These are phyloP conservation scores for Enteromius fasciolatus DNA, from an alignment of 2,797 vertebrate genomes.

Conservation along the genomic window DNA sequence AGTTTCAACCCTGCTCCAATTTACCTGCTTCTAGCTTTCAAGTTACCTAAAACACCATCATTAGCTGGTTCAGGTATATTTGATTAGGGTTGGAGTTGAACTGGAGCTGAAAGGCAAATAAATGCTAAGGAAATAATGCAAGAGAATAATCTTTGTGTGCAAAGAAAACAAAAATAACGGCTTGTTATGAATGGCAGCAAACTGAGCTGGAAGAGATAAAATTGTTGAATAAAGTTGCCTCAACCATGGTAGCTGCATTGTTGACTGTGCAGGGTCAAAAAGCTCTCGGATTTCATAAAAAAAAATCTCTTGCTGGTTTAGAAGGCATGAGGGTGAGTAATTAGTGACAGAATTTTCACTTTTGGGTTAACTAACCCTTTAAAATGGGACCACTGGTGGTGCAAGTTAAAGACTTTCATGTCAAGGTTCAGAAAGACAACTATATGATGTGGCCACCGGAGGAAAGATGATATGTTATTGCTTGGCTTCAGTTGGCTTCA, in stretches of 20 bases:
- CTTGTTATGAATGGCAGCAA: not conserved
- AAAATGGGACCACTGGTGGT: not conserved
- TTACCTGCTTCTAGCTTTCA: not conserved
- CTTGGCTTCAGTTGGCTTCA: constrained; percentile 3
- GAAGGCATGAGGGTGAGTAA: not conserved
- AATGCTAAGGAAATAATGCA: no score
- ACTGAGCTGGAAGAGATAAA: not conserved
- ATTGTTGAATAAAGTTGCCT: not conserved
- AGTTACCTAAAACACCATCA: not conserved
- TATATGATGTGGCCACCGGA: not conserved
- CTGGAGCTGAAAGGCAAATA: not conserved
- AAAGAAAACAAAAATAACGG: not conserved
- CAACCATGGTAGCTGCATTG: not conserved
- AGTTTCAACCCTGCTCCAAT: not conserved
- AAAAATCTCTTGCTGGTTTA: not conserved
- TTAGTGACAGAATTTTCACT: not conserved
- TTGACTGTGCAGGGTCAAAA: not conserved
- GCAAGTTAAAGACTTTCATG: not conserved
- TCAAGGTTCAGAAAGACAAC: not conserved
- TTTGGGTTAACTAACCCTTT: not conserved
- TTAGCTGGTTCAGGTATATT: not conserved
- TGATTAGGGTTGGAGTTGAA: not conserved
- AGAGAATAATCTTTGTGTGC: no score
- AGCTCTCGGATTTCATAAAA: not conserved
- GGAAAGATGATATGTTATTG: constrained; percentile 15